Base-by-base conservation (phyloP, 2,888 invertebrate genomes). In the Nebria brevicollis region DNA sequence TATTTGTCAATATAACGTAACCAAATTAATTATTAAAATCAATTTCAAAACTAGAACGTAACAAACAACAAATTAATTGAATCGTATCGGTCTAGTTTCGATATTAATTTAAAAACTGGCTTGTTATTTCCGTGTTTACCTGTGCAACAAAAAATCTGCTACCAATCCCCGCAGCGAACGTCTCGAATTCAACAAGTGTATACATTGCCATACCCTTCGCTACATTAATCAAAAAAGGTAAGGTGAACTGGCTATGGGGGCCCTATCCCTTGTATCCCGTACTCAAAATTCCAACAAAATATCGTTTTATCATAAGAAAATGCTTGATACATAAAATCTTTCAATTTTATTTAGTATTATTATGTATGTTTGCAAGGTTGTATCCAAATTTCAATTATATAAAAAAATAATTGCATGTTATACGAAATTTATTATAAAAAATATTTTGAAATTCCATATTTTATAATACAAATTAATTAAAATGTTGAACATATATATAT, bases 91-190 rank as follows among this genome's bases (percentile, higher is more conserved):
- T 80, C 80, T 80, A 42, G n/a, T 66, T 34, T 80, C 80, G 80
- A 72, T 80, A 80, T 80, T 75, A 80, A 73, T 73, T 73, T 73
- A 20, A 73, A 73, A 80, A 75, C 80, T n/a, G 25, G 20, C 72
- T 54, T 70, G 80, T 80, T 80, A 80, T 80, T 80, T 80, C 80
- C 80, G 80, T 80, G 72, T 80, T 80, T 80, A 80, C 80, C 80
- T 80, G 80, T 54, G 75, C 64, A 80, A 75, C 80, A 80, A 80
- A 75, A 80, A 80, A 70, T 75, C 72, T 75, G 80, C 80, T 80
- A 80, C 80, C 75, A 80, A 75, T 75, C 75, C 68, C 75, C 72
- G 75, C 80, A 80, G 75, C 66, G 72, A 72, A 75, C 41, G 13
- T 79, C 75, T 79, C 74, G 75, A 41, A 80, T 80, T 80, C 75